Conservation (phyloP, 2,888 invertebrate genomes). For the Disparrhopalites patrizii region DNA sequence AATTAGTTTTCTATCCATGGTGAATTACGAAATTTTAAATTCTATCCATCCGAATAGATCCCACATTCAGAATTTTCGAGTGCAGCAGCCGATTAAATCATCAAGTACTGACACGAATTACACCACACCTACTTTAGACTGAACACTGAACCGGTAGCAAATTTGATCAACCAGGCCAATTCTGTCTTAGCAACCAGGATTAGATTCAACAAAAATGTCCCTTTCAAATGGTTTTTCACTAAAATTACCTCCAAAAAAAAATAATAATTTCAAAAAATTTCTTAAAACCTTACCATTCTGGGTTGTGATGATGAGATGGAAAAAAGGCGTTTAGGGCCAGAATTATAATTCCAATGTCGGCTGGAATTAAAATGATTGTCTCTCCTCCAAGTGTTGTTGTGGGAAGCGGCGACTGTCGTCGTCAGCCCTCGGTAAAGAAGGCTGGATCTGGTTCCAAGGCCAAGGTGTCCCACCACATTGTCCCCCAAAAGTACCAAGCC, state of each 20-base stretch:
- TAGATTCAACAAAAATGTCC: too few species aligned
- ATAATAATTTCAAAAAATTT: background rate
- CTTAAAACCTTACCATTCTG: constrained; percentile 13
- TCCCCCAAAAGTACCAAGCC: constrained; percentile 15
- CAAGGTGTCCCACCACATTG: constrained; percentile 1
- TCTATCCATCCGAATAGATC: too few species aligned
- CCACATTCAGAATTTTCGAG: too few species aligned
- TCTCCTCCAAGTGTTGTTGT: background rate
- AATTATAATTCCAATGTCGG: background rate
- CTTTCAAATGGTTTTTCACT: too few species aligned
- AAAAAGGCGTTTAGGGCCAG: background rate
- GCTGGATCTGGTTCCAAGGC: constrained; percentile 12
- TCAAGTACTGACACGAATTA: too few species aligned
- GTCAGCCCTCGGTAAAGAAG: background rate
- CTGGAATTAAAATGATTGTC: background rate
- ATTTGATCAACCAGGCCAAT: too few species aligned
- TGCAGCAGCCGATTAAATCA: too few species aligned
- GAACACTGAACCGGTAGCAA: too few species aligned
- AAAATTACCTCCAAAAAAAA: background rate
- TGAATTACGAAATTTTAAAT: too few species aligned
- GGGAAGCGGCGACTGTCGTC: background rate
- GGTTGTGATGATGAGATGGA: background rate
- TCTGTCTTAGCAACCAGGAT: too few species aligned
- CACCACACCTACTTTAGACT: too few species aligned
- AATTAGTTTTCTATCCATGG: too few species aligned